Conservation (phyloP, 2,113 vertebrate species). For the Bombycilla garrulus region DNA sequence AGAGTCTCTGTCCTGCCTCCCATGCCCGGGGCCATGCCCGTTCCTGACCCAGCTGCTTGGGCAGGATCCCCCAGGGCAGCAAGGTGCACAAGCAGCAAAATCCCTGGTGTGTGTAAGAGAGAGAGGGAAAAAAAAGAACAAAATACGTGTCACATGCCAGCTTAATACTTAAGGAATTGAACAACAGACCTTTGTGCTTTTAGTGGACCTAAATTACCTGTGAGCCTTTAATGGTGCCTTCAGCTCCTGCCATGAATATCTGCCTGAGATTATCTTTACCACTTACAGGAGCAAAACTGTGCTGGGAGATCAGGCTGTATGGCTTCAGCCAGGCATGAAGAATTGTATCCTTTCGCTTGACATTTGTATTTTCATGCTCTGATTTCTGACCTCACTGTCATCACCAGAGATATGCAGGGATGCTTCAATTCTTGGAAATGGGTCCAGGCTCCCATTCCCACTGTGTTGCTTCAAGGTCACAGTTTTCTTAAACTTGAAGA, state of each 20-base stretch:
- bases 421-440: background rate
- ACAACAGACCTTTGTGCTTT: background rate
- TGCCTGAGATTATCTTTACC: background rate
- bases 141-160: background rate
- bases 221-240: background rate
- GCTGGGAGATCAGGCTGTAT: background rate
- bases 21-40: background rate
- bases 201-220: background rate
- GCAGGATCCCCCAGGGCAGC: background rate
- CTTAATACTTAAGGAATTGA: background rate
- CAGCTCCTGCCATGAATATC: background rate
- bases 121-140: background rate
- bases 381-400: background rate
- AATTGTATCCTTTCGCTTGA: background rate
- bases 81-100: background rate
- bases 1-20: background rate
- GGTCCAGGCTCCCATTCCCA: background rate
- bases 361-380: background rate
- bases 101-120: background rate
- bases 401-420: background rate
- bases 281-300: background rate
- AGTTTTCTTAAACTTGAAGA: background rate
- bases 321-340: background rate
- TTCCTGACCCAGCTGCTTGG: background rate
- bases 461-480: background rate